Evolutionary conservation across 2,113 vertebrate genomes (phyloP).

Genomic region (Cervus canadensis): DNA sequence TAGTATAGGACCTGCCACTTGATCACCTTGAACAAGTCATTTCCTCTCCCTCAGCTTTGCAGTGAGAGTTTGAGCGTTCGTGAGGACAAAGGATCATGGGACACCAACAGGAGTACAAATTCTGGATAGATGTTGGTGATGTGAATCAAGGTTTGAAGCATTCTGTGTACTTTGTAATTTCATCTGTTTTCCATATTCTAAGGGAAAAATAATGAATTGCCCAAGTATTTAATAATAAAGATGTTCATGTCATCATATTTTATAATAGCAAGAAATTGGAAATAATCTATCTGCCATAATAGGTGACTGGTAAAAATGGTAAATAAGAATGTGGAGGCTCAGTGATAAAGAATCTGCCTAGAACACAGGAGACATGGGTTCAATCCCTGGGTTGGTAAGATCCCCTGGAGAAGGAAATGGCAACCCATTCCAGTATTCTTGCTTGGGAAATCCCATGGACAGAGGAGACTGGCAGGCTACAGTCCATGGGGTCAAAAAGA

Average conservation of each 20-base stretch:
- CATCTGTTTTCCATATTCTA: background rate
- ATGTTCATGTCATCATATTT: background rate
- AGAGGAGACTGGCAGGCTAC: background rate
- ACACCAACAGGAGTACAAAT: rapidly evolving
- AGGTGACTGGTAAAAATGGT: background rate
- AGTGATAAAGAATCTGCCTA: background rate
- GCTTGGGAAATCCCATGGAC: background rate
- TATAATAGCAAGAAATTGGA: background rate
- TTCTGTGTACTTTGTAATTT: background rate
- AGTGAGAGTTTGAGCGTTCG: background rate
- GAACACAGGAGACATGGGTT: background rate
- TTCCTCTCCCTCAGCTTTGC: background rate
- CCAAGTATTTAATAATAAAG: background rate
- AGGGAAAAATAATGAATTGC: background rate
- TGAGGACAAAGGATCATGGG: background rate
- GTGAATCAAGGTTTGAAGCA: background rate
- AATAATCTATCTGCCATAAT: background rate
- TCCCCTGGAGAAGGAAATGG: background rate
- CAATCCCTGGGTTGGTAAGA: background rate
- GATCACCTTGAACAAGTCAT: background rate
- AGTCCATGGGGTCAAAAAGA: background rate
- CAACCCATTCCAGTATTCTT: background rate
- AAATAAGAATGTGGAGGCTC: background rate
- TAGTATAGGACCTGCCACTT: background rate
- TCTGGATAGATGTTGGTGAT: no score